phyloP scores from a whole-genome alignment of 2,888 invertebrate species.

The Abscondita cerata region DNA sequence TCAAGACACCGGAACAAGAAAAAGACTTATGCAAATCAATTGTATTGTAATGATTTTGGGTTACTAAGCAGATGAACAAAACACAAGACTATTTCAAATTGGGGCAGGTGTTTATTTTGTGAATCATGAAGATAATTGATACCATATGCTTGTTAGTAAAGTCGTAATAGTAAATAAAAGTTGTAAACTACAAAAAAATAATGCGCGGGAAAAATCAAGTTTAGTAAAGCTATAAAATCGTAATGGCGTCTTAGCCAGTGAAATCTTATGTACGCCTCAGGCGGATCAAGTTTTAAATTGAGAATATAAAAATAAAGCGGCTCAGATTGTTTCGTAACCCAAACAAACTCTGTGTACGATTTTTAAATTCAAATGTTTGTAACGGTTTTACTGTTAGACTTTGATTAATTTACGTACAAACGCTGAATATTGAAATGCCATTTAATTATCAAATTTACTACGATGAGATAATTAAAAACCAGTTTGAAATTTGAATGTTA shows the following conservation, averaged over 20 bases:
- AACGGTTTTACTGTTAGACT: no score
- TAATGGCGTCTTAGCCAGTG: constrained; percentile 21
- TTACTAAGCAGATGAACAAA: no score
- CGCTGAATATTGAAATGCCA: no score
- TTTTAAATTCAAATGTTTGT: no score
- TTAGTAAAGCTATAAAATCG: constrained; percentile 20
- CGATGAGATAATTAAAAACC: no score
- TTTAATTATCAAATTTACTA: no score
- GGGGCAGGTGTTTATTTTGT: constrained; percentile 13
- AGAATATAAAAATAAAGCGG: constrained; percentile 10
- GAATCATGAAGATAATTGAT: constrained; percentile 3
- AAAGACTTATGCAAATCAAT: background rate
- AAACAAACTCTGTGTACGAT: no score
- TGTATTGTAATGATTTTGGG: background rate
- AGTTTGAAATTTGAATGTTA: no score
- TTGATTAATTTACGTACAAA: no score
- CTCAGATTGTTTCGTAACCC: constrained; percentile 8
- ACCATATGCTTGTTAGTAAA: no score
- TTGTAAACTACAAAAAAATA: background rate
- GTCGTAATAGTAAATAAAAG: no score
- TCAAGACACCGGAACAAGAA: constrained; percentile 42
- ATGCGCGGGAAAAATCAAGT: constrained; percentile 25
- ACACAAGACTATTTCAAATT: constrained; percentile 9
- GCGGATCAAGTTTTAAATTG: constrained; percentile 24
- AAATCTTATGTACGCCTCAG: constrained; percentile 22